Percentiles rank a stretch among this genome's conserved stretches.
Conservation (phyloP, 2,888 invertebrate species). For the Plebejus argus region DNA sequence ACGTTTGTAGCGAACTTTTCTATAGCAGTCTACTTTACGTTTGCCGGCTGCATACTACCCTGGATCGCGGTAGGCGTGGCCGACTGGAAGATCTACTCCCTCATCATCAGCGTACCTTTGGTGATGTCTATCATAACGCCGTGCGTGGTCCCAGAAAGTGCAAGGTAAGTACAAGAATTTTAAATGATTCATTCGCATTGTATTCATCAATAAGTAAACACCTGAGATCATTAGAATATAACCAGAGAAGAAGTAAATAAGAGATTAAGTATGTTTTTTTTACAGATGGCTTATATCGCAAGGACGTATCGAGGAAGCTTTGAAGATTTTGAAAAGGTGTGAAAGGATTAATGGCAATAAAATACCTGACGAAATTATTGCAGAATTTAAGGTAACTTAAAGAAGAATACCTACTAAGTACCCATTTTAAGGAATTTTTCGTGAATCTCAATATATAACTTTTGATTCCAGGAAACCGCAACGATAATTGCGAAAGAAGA, state of each 20-base stretch:
- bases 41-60: constrained; percentile 89
- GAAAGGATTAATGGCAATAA: constrained; percentile 87
- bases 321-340: constrained; percentile 87
- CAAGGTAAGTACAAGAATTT: constrained; percentile 81
- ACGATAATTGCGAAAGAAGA: constrained; percentile 85
- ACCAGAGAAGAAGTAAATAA: not conserved
- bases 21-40: constrained; percentile 92
- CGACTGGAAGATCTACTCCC: constrained; percentile 88
- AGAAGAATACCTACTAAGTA: constrained; percentile 52
- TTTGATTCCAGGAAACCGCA: constrained; percentile 79
- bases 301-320: constrained; percentile 89
- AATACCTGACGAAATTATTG: constrained; percentile 86
- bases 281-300: constrained; percentile 92
- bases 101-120: constrained; percentile 88
- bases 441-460: not conserved
- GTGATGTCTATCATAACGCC: constrained; percentile 86
- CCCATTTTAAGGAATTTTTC: constrained; percentile 36
- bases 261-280: constrained; percentile 38
- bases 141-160: constrained; percentile 90
- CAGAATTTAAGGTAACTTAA: constrained; percentile 83
- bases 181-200: not conserved
- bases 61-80: constrained; percentile 90
- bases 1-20: constrained; percentile 96
- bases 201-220: not conserved
- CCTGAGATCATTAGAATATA: not conserved